phyloP scores from a whole-genome alignment of 2,888 invertebrate species.

The Stenotaenia linearis region DNA sequence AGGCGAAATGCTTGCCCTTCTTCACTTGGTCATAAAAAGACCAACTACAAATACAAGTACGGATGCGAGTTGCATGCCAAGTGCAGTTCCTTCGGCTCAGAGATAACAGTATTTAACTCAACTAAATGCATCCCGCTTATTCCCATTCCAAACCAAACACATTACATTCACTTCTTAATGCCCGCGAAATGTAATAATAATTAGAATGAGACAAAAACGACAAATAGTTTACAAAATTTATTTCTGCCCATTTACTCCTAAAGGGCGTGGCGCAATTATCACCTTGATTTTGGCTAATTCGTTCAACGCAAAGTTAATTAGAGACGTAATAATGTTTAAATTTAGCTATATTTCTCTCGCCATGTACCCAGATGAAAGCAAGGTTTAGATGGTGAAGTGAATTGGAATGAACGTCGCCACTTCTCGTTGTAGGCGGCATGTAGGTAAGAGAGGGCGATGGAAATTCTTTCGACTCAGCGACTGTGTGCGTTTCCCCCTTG shows the following conservation, averaged over 20 bases:
- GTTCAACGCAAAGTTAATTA: constrained; percentile 10
- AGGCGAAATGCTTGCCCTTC: constrained; percentile 14
- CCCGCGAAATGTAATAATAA: neutral
- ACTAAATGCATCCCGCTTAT: neutral
- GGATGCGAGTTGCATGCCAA: constrained; percentile 7
- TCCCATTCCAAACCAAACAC: neutral
- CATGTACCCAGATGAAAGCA: neutral
- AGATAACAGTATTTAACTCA: constrained; percentile 14
- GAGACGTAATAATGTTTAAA: neutral
- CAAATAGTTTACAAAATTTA: neutral
- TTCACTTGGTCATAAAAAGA: constrained; percentile 23
- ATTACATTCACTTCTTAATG: neutral
- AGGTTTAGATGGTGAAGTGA: constrained; percentile 14
- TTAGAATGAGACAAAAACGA: neutral
- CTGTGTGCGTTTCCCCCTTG: constrained; percentile 17
- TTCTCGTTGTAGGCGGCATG: neutral
- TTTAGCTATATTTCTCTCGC: neutral
- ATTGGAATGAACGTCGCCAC: constrained; percentile 17
- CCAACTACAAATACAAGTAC: constrained; percentile 17
- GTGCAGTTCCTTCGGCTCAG: neutral
- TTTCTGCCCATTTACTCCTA: neutral
- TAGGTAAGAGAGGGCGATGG: constrained; percentile 24
- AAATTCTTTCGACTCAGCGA: constrained; percentile 23
- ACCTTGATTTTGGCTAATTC: neutral
- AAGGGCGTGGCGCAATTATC: neutral